Base-by-base conservation (phyloP, 2,888 invertebrate species). In the Hermaeophaga mercurialis region DNA sequence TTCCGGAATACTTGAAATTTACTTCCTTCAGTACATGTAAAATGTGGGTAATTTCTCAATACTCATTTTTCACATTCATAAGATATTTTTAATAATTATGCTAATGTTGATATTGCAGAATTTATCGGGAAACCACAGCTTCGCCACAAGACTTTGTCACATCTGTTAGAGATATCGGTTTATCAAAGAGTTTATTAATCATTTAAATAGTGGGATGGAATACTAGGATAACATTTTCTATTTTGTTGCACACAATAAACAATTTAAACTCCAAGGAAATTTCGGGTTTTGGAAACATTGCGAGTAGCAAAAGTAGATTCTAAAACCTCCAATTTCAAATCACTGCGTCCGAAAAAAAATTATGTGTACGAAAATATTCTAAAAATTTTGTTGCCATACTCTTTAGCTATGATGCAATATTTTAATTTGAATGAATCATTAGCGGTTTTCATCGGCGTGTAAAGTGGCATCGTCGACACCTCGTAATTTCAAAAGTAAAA, bases 391-490 rank as follows among this genome's bases (percentile, higher is more conserved):
- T n/a, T n/a, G n/a, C n/a, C n/a, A n/a, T n/a, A n/a, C n/a, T n/a
- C n/a, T 22, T 22, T 5, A 22, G 22, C 22, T 17, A 55, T 63
- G 61, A 58, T 55, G 63, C 64, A 62, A 64, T 61, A 50, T 57
- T 62, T 58, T 55, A 57, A 56, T 54, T 54, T 47, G 60, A 59
- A 64, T 60, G 58, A 61, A 62, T 64, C 64, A 62, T 39, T 41
- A 45, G 12, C 44, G 54, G 59, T 61, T 68, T 66, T 68, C 68
- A 66, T 54, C 68, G 63, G 60, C 44, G 44, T 49, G 56, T 54
- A 66, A 69, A 71, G 71, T 71, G 71, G 62, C 59, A 55, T 65
- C 66, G 65, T 71, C 68, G 62, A 59, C 71, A 68, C 66, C 66
- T 68, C 69, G 67, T 70, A 71, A 71, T 62, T 65, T 52, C 54